Base-by-base conservation (phyloP, 2,888 invertebrate species). In the Drosophila aldrichi region DNA sequence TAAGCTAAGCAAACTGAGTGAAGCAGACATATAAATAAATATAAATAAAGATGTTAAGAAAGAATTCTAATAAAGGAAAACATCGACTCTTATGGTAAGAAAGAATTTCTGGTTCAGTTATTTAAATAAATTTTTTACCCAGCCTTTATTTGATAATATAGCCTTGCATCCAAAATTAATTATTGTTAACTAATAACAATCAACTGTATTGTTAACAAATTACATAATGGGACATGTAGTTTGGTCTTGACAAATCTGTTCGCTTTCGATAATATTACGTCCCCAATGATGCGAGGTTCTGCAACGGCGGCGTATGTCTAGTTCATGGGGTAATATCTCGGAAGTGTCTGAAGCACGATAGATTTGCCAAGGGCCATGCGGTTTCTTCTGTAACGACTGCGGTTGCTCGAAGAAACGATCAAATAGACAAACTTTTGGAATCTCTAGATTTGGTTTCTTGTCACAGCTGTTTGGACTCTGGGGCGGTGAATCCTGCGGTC, bases 201-300 rank as follows among this genome's bases (percentile, higher is more conserved):
- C 32, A 32, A 32, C 9, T 9, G 16, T 2, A 6, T 38, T 38
- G 14, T 16, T 16, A 38, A 38, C 25, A 4, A 2, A 6, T 44
- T 34, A 58, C 25, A 25, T 25, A 29, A 58, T 40, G 0, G 10
- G 1, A 43, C 52, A 70, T 7, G 18, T 6, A 32, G 22, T 18
- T 3, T 9, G 3, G 8, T 1, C 10, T 10, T 3, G 2, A 14
- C 5, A 32, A 0, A 7, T 4, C 10, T 22, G 12, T 3, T 48
- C n/a, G 8, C 1, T 36, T 44, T 54, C 46, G 8, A 77, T 76
- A 22, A 77, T 77, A 10, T 76, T 62, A 5, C 76, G 76, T 0
- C 76, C 76, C 76, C 76, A 77, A 36, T 76, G 76, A 1, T 36
- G 18, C 5, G 4, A 22, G 1, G 40, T n/a, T 3, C n/a, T 22